Evolutionary conservation across 1,140 invertebrate genomes (phyloP), one percentile per base, ranked within the genome.

Genomic region (Nephotettix cincticeps): DNA sequence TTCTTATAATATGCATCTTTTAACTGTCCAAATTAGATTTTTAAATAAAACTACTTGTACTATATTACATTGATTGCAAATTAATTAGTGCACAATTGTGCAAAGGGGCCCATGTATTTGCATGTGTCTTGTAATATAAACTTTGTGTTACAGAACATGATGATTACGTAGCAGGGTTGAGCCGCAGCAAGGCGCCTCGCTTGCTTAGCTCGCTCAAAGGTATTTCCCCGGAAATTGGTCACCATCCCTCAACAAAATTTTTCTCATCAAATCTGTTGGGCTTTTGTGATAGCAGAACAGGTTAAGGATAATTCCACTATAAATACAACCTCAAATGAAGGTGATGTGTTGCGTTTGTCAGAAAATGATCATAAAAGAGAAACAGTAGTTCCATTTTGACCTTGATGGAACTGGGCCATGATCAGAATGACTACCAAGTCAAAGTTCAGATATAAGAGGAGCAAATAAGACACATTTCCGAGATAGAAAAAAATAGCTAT

Each of bases 201-300:
- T 25, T 29, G 21, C 21, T 25, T 61, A 27, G 56, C 56, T 61
- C 56, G 23, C 27, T 61, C 56, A 11, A 61, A 61, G 56, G 56
- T 61, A 61, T 61, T 29, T 61, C 56, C 27, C n/a, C 56, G 56
- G 56, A 61, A 21, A 51, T 61, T 61, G 56, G 56, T 61, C 56
- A 61, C 6, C 56, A 61, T 2, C 56, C 56, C 56, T 28, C 4
- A 6, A 36, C 32, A 36, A 14, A 6, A 6, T 36, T 36, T 36
- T 14, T 36, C 32, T 36, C 14, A 36, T 6, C 32, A 36, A n/a
- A n/a, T n/a, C n/a, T n/a, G n/a, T 36, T 6, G 14, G 14, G 32
- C 4, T 36, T 36, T 36, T 36, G 32, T 36, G 32, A 36, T 14
- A 36, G 14, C 32, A 36, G 14, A 36, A 6, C 32, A 36, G 14